Evolutionary conservation across 2,797 vertebrate genomes (phyloP).

Genomic region (Sebastes cheni): DNA sequence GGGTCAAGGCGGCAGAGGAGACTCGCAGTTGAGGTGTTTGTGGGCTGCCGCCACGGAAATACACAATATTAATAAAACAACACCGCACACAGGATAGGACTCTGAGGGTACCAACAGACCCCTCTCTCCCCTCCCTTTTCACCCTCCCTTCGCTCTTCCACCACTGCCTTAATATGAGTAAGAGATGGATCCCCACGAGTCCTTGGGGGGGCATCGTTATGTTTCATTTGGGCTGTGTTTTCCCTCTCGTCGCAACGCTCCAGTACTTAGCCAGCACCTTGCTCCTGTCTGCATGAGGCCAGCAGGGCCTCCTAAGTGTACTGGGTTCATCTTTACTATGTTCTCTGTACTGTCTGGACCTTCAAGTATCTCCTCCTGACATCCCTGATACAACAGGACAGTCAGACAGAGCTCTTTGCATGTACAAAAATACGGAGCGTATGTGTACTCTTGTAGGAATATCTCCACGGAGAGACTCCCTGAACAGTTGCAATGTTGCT

Average conservation of each 20-base stretch:
- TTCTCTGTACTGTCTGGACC: constrained; percentile 14
- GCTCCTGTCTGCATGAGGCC: constrained; percentile 56
- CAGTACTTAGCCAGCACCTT: constrained; percentile 54
- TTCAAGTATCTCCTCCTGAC: constrained; percentile 28
- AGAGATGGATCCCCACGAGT: constrained; percentile 67
- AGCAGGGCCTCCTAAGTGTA: constrained; percentile 36
- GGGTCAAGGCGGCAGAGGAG: constrained; percentile 69
- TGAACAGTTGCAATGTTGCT: constrained; percentile 54
- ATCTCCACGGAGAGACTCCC: constrained; percentile 57
- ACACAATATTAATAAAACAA: constrained; percentile 83
- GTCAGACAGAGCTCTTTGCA: constrained; percentile 45
- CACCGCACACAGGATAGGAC: constrained; percentile 62
- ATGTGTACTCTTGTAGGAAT: constrained; percentile 55
- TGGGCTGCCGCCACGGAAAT: constrained; percentile 66
- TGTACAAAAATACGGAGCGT: constrained; percentile 45
- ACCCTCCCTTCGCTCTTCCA: constrained; percentile 38
- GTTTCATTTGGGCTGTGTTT: constrained; percentile 67
- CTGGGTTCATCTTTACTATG: constrained; percentile 28
- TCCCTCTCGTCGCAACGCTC: constrained; percentile 35
- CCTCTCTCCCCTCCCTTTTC: constrained; percentile 13
- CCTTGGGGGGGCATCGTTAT: constrained; percentile 35
- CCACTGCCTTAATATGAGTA: constrained; percentile 67
- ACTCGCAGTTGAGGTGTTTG: constrained; percentile 63
- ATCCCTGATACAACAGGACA: constrained; percentile 46
- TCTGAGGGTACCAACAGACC: constrained; percentile 59